phyloP scores from a whole-genome alignment of 2,113 vertebrate species.

The Microtus pennsylvanicus region DNA sequence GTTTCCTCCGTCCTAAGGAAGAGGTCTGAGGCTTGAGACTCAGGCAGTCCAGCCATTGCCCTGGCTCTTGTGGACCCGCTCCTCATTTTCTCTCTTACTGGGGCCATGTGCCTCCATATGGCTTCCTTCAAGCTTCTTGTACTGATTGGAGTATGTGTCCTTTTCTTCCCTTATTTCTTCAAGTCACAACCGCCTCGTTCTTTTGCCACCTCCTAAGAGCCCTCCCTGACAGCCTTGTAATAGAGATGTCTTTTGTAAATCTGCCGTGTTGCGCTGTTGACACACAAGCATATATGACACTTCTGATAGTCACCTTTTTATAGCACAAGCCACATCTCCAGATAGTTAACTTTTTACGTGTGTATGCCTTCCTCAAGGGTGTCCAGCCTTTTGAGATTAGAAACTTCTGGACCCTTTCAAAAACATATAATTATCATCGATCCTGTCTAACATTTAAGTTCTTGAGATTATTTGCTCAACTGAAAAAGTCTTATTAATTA shows the following conservation, averaged over 20 bases:
- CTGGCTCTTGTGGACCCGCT: accelerated
- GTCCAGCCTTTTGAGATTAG: background rate
- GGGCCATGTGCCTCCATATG: background rate
- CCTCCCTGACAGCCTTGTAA: background rate
- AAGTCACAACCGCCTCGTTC: background rate
- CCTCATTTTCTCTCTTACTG: background rate
- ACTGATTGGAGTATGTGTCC: background rate
- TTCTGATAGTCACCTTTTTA: background rate
- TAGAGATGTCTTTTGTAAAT: background rate
- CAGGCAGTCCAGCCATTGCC: background rate
- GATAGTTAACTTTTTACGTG: background rate
- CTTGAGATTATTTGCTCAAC: conserved; percentile 1
- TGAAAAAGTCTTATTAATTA: conserved; percentile 34
- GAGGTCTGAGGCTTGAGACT: background rate
- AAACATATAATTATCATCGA: conserved; percentile 11
- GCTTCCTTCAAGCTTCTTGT: background rate
- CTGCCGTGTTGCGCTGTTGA: background rate
- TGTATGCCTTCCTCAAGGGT: background rate
- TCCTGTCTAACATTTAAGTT: background rate
- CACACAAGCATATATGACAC: background rate
- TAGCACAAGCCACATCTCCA: background rate
- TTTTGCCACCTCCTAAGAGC: background rate
- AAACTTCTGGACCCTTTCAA: conserved; percentile 23
- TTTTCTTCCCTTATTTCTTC: background rate
- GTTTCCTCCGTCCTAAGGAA: background rate